Base-by-base conservation (phyloP, 2,888 invertebrate genomes). In the Epiblema foenella region DNA sequence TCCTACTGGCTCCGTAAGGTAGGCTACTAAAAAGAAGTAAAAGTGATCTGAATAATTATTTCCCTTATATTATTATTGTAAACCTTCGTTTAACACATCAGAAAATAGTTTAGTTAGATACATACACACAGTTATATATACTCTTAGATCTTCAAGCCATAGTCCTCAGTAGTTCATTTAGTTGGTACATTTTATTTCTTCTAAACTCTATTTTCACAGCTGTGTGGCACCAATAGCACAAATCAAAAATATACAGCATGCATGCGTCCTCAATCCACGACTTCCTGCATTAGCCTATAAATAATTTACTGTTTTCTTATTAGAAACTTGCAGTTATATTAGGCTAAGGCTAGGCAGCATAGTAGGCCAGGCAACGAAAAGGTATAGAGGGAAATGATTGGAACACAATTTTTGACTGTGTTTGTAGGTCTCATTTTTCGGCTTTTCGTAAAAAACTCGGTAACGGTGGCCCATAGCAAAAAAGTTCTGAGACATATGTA, bases 221-320 rank as follows among this genome's bases (percentile, higher is more conserved):
- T 42, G 39, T 12, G 39, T 4, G 12, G 39, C 4, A 37, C 15
- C 3, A 8, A 60, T 60, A 20, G 11, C 18, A 15, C 37, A 18
- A 63, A 63, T 63, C 52, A 37, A 63, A 63, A 63, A 74, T 71
- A 63, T 64, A 58, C 58, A 24, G 42, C 18, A 51, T 51, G 57
- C 64, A 51, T 51, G 57, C 64, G 74, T 59, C 72, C 72, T 60
- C 69, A 58, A 70, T 74, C 12, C 46, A 9, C 49, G 49, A 64
- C 72, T 74, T 74, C 74, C 74, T 39, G 64, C 20, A 46, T 29
- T 66, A 69, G 60, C 68, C 67, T 65, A 74, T 74, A 74, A 74
- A 72, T 68, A 58, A 74, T 72, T 74, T 74, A 74, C 65, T 49
- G 58, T 39, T 51, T 73, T 60, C 60, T 49, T 68, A 69, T 62